Conservation (phyloP, 2,797 vertebrate species). For the Gambelia wislizenii region DNA sequence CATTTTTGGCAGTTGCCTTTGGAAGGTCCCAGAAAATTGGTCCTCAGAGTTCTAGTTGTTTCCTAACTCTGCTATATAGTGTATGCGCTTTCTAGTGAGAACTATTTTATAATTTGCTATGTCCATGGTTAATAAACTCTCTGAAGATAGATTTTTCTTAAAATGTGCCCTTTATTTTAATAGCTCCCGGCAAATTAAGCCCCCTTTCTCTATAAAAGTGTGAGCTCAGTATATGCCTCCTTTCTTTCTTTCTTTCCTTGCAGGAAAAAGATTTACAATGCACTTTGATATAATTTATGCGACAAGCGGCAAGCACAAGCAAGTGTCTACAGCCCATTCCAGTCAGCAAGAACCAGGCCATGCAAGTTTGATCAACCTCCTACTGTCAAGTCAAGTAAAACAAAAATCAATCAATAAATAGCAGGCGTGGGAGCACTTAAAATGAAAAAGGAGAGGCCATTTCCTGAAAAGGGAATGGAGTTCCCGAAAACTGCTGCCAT, state of each 20-base stretch:
- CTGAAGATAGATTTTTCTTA: conserved; percentile 23
- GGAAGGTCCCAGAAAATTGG: background rate
- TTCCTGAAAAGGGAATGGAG: conserved; percentile 47
- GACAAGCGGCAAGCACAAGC: conserved; percentile 55
- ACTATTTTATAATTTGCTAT: background rate
- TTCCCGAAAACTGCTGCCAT: conserved; percentile 27
- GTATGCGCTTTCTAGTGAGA: background rate
- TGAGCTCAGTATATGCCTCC: background rate
- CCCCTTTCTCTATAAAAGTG: conserved; percentile 29
- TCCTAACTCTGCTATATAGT: too few relatives aligned
- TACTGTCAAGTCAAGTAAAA: conserved; percentile 70
- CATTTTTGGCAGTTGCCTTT: too few relatives aligned
- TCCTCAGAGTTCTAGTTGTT: background rate
- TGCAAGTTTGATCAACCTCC: conserved; percentile 61
- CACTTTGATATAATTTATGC: conserved; percentile 64
- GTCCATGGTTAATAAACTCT: background rate
- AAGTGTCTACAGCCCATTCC: conserved; percentile 54
- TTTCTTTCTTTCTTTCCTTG: background rate
- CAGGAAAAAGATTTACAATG: conserved; percentile 49
- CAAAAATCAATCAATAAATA: conserved; percentile 65
- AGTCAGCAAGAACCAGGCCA: conserved; percentile 50
- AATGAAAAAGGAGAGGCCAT: conserved; percentile 51
- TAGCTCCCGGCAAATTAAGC: background rate
- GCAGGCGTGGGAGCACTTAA: conserved; percentile 57
- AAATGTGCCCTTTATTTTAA: conserved; percentile 1